Conservation (phyloP, 2,888 invertebrate species). For the Drosophila histrio region DNA sequence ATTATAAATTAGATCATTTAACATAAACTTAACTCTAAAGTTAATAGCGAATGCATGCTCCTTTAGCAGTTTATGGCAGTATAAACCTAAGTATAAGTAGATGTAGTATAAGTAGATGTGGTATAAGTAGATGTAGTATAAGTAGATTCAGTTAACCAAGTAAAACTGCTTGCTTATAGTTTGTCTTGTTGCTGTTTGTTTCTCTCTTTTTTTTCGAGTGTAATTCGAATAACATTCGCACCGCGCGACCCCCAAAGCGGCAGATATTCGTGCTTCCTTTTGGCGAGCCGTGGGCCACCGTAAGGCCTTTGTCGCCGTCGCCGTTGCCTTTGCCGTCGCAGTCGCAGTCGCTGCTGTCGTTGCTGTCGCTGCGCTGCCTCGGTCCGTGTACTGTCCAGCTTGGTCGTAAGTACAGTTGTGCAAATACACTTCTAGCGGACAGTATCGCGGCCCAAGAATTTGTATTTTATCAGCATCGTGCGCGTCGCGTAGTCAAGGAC, state of each 20-base stretch:
- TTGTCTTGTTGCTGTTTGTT: neutral
- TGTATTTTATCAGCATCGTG: slow-evolving; percentile 78
- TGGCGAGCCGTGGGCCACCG: slow-evolving; percentile 69
- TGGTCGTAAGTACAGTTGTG: slow-evolving; percentile 80
- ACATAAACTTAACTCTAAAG: no score
- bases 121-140: neutral
- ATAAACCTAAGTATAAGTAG: neutral
- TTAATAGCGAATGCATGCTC: no score
- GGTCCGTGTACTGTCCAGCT: slow-evolving; percentile 67
- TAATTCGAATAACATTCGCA: slow-evolving; percentile 27
- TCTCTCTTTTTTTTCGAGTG: slow-evolving; percentile 33
- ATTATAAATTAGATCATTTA: no score
- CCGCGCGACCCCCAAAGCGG: slow-evolving; percentile 43
- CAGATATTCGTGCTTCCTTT: slow-evolving; percentile 60
- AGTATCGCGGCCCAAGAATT: slow-evolving; percentile 79
- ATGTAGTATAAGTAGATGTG: neutral
- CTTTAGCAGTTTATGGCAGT: no score
- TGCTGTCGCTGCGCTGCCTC: slow-evolving; percentile 23
- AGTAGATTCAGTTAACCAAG: neutral
- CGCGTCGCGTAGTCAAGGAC: slow-evolving; percentile 81
- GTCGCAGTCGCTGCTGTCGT: slow-evolving; percentile 3
- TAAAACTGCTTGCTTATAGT: neutral
- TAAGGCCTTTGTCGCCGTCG: slow-evolving; percentile 47
- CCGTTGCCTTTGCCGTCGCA: slow-evolving; percentile 10
- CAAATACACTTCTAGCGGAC: slow-evolving; percentile 75